A percentile compares a stretch with the other conserved stretches of the same genome.
These are phyloP conservation scores for Coelinius sp. DNA, from an alignment of 2,888 invertebrate species.

Conservation along the genomic window DNA sequence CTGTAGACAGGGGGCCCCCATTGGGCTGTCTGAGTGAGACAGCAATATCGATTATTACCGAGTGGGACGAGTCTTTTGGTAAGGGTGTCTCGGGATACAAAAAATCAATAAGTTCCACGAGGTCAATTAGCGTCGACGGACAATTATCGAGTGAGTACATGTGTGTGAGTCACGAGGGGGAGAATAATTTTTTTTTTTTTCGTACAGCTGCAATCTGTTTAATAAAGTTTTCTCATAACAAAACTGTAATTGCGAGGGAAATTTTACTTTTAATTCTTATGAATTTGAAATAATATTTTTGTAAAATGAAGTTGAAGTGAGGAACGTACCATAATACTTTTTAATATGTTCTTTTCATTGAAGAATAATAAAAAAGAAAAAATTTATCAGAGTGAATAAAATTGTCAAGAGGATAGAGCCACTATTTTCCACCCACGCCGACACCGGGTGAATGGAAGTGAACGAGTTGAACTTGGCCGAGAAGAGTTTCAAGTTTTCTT, in stretches of 20 bases:
- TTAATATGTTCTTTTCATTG: not conserved
- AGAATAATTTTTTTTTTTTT: not conserved
- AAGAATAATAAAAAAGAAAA: not conserved
- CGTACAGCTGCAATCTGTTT: constrained; percentile 13
- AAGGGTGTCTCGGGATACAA: constrained; percentile 50
- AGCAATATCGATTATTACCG: constrained; percentile 49
- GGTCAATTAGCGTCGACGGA: constrained; percentile 52
- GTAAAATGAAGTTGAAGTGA: too few relatives aligned
- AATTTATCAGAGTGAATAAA: not conserved
- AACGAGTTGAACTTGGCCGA: constrained; percentile 68
- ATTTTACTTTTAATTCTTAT: not conserved
- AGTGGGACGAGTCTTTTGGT: constrained; percentile 45
- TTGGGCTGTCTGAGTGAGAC: constrained; percentile 11
- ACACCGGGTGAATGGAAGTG: constrained; percentile 38
- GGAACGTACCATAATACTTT: not conserved
- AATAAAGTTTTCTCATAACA: not conserved
- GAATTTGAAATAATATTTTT: not conserved
- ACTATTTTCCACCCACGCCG: constrained; percentile 5
- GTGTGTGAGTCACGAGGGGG: constrained; percentile 43
- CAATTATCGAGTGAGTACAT: constrained; percentile 46
- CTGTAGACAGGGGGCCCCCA: constrained; percentile 10
- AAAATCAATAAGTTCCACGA: constrained; percentile 50
- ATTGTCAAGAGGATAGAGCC: not conserved
- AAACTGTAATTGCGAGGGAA: not conserved
- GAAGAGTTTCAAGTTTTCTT: constrained; percentile 63